phyloP scores from a whole-genome alignment of 2,888 invertebrate genomes.

The Hydroisotoma schaefferi region DNA sequence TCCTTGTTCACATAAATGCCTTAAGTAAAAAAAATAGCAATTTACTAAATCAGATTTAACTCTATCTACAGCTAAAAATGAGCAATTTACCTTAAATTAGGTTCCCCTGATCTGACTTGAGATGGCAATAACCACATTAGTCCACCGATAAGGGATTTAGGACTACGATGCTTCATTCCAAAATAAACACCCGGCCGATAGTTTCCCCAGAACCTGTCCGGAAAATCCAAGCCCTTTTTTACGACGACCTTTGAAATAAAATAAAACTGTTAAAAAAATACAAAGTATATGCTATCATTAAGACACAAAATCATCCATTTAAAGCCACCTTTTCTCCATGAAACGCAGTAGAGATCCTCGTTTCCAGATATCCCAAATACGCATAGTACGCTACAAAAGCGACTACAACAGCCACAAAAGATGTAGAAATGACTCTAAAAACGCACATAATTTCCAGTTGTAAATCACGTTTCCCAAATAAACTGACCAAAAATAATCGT shows the following conservation, averaged over 20 bases:
- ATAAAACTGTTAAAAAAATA: not conserved
- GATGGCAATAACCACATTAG: slow-evolving; percentile 93
- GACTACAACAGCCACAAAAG: slow-evolving; percentile 52
- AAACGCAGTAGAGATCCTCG: slow-evolving; percentile 80
- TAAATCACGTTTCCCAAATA: no score
- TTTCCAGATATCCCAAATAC: slow-evolving; percentile 78
- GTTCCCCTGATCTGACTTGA: slow-evolving; percentile 63
- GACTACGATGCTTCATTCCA: slow-evolving; percentile 85
- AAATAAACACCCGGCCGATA: slow-evolving; percentile 84
- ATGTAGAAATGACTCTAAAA: slow-evolving; percentile 39
- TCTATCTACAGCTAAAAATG: slow-evolving; percentile 7
- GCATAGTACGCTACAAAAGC: slow-evolving; percentile 70
- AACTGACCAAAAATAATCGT: not conserved
- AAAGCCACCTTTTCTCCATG: slow-evolving; percentile 66
- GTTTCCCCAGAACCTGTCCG: slow-evolving; percentile 87
- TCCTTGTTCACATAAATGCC: slow-evolving; percentile 90
- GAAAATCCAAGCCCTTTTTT: slow-evolving; percentile 66
- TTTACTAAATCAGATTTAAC: not conserved
- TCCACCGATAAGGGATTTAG: slow-evolving; percentile 83
- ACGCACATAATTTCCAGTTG: no score
- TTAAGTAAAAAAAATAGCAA: slow-evolving; percentile 49
- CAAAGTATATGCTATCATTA: no score
- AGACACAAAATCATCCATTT: not conserved
- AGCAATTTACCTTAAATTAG: slow-evolving; percentile 64
- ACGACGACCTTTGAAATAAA: slow-evolving; percentile 61